Percentiles rank a stretch among this genome's conserved stretches.
These are phyloP conservation scores for Passerina amoena DNA, from an alignment of 2,113 vertebrate genomes.

Conservation along the genomic window DNA sequence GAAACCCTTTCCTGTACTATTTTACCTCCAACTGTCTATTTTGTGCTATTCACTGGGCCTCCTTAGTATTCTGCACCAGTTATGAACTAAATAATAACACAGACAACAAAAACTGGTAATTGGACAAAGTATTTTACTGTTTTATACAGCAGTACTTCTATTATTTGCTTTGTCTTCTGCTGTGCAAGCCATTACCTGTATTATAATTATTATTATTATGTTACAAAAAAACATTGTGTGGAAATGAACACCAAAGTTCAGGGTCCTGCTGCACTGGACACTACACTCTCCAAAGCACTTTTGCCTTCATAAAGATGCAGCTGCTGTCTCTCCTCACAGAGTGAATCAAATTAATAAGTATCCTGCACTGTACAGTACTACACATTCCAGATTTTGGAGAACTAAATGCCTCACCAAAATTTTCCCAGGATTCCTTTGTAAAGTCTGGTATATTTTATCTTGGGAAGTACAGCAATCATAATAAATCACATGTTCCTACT, in stretches of 20 bases:
- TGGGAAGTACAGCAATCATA: neutral
- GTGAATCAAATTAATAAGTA: accelerated
- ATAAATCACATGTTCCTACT: neutral
- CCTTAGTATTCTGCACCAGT: neutral
- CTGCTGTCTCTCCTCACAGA: neutral
- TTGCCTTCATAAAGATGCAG: neutral
- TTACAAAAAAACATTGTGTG: neutral
- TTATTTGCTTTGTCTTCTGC: neutral
- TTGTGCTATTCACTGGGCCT: neutral
- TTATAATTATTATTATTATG: too few species aligned
- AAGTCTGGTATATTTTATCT: neutral
- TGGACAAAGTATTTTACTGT: neutral
- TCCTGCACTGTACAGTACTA: neutral
- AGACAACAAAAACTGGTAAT: neutral
- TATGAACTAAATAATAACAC: neutral
- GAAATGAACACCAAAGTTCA: neutral
- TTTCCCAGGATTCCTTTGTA: neutral
- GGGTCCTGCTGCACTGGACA: neutral
- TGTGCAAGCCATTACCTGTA: accelerated
- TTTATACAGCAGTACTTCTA: neutral
- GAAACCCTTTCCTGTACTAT: neutral
- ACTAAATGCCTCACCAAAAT: neutral
- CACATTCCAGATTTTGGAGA: neutral
- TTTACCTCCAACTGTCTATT: neutral
- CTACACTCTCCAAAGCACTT: neutral